These are phyloP conservation scores for Python bivittatus DNA, from an alignment of 2,113 vertebrate species.

Conservation along the genomic window DNA sequence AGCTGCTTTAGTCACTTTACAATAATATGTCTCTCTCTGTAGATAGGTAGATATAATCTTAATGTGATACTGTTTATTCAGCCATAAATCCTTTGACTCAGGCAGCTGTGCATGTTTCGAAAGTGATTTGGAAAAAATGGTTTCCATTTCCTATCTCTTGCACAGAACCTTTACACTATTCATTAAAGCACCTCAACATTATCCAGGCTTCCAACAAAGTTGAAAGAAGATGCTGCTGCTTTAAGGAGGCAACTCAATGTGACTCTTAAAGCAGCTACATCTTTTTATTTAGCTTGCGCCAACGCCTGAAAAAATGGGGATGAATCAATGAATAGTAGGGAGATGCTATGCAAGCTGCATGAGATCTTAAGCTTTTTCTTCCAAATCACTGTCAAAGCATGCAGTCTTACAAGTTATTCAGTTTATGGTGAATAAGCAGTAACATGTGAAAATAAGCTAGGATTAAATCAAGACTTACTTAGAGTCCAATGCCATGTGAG, in stretches of 20 bases:
- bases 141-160: too few species aligned
- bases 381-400: background rate
- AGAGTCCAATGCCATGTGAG: background rate
- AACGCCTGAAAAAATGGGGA: too few species aligned
- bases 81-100: conserved; percentile 52
- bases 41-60: too few species aligned
- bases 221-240: too few species aligned
- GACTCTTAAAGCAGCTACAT: too few species aligned
- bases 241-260: too few species aligned
- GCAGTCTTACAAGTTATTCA: background rate
- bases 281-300: too few species aligned
- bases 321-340: background rate
- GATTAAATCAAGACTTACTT: background rate
- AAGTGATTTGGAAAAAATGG: too few species aligned
- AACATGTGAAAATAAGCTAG: background rate
- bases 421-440: background rate
- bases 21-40: background rate
- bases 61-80: conserved; percentile 31
- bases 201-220: too few species aligned
- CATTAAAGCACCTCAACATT: too few species aligned
- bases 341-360: background rate
- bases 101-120: too few species aligned
- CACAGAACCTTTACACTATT: too few species aligned
- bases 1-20: background rate
- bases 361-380: background rate